These are phyloP conservation scores for Caenorhabditis tropicalis DNA, from an alignment of 1,140 invertebrate genomes.

Conservation along the genomic window DNA sequence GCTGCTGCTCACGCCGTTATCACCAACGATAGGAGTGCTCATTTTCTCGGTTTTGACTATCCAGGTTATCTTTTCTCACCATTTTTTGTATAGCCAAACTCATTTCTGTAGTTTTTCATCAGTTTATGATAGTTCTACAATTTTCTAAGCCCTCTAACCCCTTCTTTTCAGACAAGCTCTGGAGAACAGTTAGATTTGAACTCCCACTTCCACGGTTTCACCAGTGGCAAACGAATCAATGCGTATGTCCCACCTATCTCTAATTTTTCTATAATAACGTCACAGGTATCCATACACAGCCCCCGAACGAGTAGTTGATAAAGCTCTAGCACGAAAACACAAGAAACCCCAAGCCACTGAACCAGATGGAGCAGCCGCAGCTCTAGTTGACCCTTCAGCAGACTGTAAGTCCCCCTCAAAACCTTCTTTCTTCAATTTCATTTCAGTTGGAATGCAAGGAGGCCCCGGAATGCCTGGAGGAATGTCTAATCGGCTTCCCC, in stretches of 20 bases:
- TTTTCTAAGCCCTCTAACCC: too few species aligned
- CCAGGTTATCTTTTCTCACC: neutral
- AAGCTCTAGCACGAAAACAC: neutral
- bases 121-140: too few species aligned
- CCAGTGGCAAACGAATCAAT: neutral
- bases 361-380: neutral
- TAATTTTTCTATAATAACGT: neutral
- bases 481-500: neutral
- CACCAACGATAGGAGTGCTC: conserved; percentile 13
- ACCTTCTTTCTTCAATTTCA: neutral
- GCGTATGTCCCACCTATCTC: neutral
- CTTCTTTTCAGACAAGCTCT: neutral
- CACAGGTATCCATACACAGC: conserved; percentile 47
- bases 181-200: conserved; percentile 14
- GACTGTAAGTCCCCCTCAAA: neutral
- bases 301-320: conserved; percentile 44
- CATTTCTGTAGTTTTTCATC: neutral
- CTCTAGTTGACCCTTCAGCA: neutral
- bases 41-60: neutral
- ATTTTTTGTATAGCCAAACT: neutral
- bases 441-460: conserved; percentile 24
- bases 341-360: neutral
- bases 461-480: neutral
- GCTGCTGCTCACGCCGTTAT: conserved; percentile 20
- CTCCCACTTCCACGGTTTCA: neutral